Conservation (phyloP, 1,140 invertebrate species). For the Orchesella cincta region DNA sequence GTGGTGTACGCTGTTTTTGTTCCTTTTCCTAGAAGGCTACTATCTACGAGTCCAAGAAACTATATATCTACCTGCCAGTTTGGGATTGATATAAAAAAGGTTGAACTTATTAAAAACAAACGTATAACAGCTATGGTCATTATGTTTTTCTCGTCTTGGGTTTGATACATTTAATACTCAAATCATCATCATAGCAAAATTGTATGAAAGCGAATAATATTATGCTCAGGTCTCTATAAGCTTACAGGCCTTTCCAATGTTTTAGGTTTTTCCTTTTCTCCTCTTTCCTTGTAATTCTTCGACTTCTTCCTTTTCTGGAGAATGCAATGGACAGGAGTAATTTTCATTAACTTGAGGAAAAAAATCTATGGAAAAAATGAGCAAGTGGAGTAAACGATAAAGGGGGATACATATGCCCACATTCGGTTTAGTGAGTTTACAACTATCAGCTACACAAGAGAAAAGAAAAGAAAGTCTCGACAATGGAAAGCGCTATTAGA, state of each 20-base stretch:
- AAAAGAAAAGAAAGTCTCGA: too few relatives aligned
- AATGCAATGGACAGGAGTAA: slow-evolving; percentile 43
- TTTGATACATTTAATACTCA: background rate
- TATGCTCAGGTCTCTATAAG: background rate
- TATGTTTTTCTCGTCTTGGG: background rate
- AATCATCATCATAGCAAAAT: background rate
- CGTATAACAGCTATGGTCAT: background rate
- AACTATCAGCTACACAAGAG: too few relatives aligned
- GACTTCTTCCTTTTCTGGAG: background rate
- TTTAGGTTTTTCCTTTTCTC: background rate
- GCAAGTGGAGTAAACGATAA: slow-evolving; percentile 24
- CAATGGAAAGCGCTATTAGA: too few relatives aligned
- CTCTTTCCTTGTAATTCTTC: slow-evolving; percentile 3
- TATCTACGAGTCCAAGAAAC: too few relatives aligned
- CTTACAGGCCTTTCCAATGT: background rate
- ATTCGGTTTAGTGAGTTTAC: slow-evolving; percentile 2
- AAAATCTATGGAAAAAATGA: slow-evolving; percentile 13
- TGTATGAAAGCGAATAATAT: background rate
- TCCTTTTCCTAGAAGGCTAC: too few relatives aligned
- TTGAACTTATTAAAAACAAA: background rate
- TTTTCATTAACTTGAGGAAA: slow-evolving; percentile 39
- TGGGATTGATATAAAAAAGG: background rate
- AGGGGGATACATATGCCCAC: background rate
- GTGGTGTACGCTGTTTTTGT: too few relatives aligned
- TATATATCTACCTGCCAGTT: background rate